Conservation (phyloP, 2,113 vertebrate genomes). For the Daphoenositta chrysoptera region DNA sequence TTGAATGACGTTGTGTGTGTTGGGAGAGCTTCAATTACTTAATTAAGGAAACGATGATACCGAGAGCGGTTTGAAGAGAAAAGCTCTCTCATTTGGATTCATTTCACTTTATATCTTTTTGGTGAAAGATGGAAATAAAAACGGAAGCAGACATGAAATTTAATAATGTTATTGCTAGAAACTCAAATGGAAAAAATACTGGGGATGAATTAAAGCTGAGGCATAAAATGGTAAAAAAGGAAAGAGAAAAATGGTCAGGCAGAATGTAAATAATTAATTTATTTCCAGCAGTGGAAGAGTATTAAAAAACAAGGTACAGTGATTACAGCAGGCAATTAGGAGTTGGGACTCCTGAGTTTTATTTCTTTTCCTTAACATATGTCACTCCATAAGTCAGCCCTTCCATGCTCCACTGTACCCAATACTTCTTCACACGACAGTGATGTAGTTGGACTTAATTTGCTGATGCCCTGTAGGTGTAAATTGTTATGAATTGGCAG, state of each 20-base stretch:
- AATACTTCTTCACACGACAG: background rate
- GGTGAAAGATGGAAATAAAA: slow-evolving; percentile 71
- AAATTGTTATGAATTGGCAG: slow-evolving; percentile 58
- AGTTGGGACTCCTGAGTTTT: background rate
- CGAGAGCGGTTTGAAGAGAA: slow-evolving; percentile 1
- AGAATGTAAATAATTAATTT: slow-evolving; percentile 56
- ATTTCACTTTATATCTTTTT: slow-evolving; percentile 68
- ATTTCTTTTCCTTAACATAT: slow-evolving; percentile 4
- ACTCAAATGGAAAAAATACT: slow-evolving; percentile 53
- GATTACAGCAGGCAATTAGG: background rate
- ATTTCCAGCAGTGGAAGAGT: slow-evolving; percentile 23
- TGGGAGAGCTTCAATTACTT: slow-evolving; percentile 66
- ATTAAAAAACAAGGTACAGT: slow-evolving; percentile 25
- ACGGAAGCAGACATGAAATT: slow-evolving; percentile 67
- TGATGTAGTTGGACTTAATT: slow-evolving; percentile 45
- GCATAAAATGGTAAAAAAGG: slow-evolving; percentile 22
- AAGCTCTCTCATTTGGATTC: slow-evolving; percentile 63
- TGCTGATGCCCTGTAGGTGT: slow-evolving; percentile 41
- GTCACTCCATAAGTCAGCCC: background rate
- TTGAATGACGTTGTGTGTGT: slow-evolving; percentile 39
- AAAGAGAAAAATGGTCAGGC: slow-evolving; percentile 31
- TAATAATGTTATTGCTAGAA: slow-evolving; percentile 66
- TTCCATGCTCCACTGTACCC: background rate
- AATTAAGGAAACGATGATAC: slow-evolving; percentile 64
- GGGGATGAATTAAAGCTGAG: slow-evolving; percentile 42